Percentiles rank a stretch among this genome's conserved stretches.
These are phyloP conservation scores for Amyelois transitella DNA, from an alignment of 1,140 invertebrate genomes.

Conservation along the genomic window DNA sequence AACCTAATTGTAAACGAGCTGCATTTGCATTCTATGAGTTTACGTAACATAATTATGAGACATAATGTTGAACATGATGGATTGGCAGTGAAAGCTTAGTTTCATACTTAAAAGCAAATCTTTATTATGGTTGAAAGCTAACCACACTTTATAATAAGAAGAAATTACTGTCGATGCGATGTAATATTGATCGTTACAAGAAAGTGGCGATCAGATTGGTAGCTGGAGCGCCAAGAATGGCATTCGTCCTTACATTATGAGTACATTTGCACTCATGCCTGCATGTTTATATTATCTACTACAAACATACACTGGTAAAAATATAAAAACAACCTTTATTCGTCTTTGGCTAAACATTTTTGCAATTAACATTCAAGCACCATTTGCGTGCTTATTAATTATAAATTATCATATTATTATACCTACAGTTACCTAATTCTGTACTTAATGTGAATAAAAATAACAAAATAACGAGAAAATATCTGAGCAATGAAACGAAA, in stretches of 20 bases:
- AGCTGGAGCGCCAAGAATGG: neutral
- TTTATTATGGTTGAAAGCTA: constrained; percentile 32
- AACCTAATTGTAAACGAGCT: neutral
- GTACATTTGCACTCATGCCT: neutral
- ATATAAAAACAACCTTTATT: constrained; percentile 1
- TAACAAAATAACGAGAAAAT: no score
- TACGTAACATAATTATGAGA: neutral
- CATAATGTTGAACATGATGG: neutral
- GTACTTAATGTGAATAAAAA: no score
- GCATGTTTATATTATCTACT: neutral
- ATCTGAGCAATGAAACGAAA: neutral
- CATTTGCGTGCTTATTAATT: neutral
- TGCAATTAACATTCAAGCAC: neutral
- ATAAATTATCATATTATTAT: neutral
- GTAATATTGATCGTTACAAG: neutral
- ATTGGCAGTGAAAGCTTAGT: constrained; percentile 13
- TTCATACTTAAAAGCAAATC: constrained; percentile 13
- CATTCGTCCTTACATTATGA: neutral
- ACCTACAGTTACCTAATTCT: neutral
- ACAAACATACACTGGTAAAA: no score
- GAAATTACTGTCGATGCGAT: constrained; percentile 9
- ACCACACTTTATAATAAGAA: constrained; percentile 31
- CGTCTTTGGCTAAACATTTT: neutral
- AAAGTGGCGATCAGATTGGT: neutral
- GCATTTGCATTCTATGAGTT: neutral